These are phyloP conservation scores for Teleiodes luculella DNA, from an alignment of 2,888 invertebrate species.

Conservation along the genomic window DNA sequence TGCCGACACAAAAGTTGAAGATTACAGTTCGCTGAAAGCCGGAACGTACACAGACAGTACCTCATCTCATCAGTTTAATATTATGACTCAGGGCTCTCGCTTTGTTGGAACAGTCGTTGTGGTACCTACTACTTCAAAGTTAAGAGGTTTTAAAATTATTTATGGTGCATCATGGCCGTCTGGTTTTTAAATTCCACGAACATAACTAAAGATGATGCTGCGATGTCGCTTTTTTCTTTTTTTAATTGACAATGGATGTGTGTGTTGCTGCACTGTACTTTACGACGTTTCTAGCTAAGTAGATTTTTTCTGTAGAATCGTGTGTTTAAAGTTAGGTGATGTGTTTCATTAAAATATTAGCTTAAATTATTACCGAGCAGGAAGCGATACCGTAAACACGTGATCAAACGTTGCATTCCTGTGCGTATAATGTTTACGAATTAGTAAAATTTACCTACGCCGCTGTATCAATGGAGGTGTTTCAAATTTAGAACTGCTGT, in stretches of 20 bases:
- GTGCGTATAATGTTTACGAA: slow-evolving; percentile 35
- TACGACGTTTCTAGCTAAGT: too few relatives aligned
- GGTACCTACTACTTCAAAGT: not conserved
- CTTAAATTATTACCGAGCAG: slow-evolving; percentile 32
- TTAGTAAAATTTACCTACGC: slow-evolving; percentile 22
- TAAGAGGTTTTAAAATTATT: slow-evolving; percentile 8
- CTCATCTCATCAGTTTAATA: slow-evolving; percentile 1
- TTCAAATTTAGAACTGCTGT: not conserved
- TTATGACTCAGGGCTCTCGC: slow-evolving; percentile 8
- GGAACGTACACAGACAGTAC: not conserved
- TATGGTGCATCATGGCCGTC: not conserved
- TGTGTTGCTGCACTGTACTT: too few relatives aligned
- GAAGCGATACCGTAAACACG: slow-evolving; percentile 43
- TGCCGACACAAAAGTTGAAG: not conserved
- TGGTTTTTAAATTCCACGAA: slow-evolving; percentile 4
- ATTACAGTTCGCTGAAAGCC: not conserved
- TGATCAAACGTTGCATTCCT: slow-evolving; percentile 44
- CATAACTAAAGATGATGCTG: too few relatives aligned
- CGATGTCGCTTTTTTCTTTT: too few relatives aligned
- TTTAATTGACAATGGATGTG: too few relatives aligned
- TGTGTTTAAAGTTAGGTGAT: not conserved
- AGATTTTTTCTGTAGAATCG: too few relatives aligned
- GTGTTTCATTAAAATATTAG: slow-evolving; percentile 17
- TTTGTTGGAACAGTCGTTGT: not conserved
- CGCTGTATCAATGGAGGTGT: not conserved